Base-by-base conservation (phyloP, 2,113 vertebrate species). In the Lophura nycthemera region DNA sequence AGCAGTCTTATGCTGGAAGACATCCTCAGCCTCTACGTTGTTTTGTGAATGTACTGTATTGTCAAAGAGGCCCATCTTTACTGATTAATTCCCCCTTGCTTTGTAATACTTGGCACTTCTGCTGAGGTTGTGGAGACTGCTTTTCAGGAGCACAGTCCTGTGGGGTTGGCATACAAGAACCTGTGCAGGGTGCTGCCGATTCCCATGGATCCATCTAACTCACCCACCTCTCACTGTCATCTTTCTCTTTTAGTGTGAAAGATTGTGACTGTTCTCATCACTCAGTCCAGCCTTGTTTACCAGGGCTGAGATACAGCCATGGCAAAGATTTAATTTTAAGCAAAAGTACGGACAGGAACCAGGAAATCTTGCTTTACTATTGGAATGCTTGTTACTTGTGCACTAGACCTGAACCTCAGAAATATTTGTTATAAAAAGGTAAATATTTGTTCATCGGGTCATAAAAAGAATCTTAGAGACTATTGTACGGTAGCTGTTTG, bases 361-460 rank as follows among this genome's bases (percentile, higher is more conserved):
- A 57, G 74, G n/a, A 34, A 17, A 45, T 22, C 40, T 63, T 91
- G 59, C 42, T 76, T 70, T 86, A 18, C 6, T 80, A 6, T 67
- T 36, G 66, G 3, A 54, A 22, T 73, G 72, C 75, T 89, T 79
- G 59, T 87, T 80, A 36, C 48, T 40, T 74, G 43, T 91, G 69
- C 83, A 36, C 80, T 64, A 40, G 60, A 78, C 47, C 25, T 71
- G 89, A 92, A 73, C 75, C 38, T 63, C 20, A 64, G 66, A 86
- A 94, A 64, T 67, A 85, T 61, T 93, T 73, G 60, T 56, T 91
- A 64, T 56, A 3, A 47, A 79, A 88, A 81, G 65, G 75, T 82
- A 94, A 95, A 92, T 95, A 93, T 96, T 96, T 95, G 77, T 79
- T 89, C 13, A 14, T 85, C 32, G 50, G 65, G 61, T 32, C 50